Conservation (phyloP, 2,113 vertebrate genomes). For the Larimichthys crocea region DNA sequence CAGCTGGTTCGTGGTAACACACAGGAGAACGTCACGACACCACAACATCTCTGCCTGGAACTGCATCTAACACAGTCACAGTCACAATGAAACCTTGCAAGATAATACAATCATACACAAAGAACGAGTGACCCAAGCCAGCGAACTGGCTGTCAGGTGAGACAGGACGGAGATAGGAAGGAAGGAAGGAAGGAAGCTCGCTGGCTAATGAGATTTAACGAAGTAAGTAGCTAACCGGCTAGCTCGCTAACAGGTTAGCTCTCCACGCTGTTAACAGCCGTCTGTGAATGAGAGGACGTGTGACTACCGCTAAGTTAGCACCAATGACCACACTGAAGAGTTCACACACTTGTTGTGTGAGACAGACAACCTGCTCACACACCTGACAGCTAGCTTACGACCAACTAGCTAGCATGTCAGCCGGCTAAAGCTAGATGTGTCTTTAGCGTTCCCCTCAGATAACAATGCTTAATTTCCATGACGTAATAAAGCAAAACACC, state of each 20-base stretch:
- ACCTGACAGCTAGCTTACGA: slow-evolving; percentile 34
- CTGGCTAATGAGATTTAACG: slow-evolving; percentile 23
- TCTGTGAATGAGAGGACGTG: not conserved
- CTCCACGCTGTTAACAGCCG: not conserved
- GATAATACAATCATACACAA: not conserved
- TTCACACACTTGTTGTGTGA: not conserved
- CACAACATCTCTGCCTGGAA: not conserved
- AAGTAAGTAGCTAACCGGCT: not conserved
- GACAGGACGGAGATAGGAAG: not conserved
- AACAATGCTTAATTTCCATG: fast-evolving
- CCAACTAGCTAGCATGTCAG: slow-evolving; percentile 31
- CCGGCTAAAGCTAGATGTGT: not conserved
- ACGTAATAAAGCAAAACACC: fast-evolving
- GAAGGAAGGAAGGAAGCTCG: not conserved
- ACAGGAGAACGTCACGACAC: not conserved
- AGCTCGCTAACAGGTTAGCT: slow-evolving; percentile 9
- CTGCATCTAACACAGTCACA: too few relatives aligned
- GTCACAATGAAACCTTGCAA: not conserved
- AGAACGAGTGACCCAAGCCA: not conserved
- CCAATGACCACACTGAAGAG: not conserved
- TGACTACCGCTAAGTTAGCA: not conserved
- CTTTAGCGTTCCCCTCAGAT: not conserved
- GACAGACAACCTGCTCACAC: not conserved
- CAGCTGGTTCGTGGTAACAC: not conserved
- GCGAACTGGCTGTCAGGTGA: not conserved